phyloP scores from a whole-genome alignment of 2,113 vertebrate genomes.

The Caretta caretta region DNA sequence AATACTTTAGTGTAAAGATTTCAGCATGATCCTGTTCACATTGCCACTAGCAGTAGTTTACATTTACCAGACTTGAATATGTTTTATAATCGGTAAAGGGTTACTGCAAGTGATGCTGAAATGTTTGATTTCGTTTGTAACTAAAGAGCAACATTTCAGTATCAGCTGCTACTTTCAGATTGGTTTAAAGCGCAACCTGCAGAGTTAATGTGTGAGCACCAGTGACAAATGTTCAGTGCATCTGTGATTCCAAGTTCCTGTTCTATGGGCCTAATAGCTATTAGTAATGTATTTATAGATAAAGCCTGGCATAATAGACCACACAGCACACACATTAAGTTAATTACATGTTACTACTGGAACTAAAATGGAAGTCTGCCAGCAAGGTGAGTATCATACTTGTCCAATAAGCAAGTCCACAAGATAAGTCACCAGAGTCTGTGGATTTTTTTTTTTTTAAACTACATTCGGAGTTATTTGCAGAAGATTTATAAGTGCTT shows the following conservation, averaged over 20 bases:
- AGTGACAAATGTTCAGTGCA: not conserved
- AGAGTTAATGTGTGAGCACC: not conserved
- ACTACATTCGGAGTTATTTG: not conserved
- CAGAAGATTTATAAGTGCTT: not conserved
- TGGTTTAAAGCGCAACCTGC: not conserved
- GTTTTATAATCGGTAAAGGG: not conserved
- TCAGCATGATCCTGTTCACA: not conserved
- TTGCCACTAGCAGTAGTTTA: not conserved
- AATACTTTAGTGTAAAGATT: not conserved
- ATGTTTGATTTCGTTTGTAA: not conserved
- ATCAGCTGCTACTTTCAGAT: not conserved
- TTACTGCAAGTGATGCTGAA: not conserved
- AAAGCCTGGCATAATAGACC: not conserved
- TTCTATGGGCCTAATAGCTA: not conserved
- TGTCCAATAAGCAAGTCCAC: not conserved
- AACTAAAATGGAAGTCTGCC: not conserved
- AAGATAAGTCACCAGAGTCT: not conserved
- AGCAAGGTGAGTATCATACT: constrained; percentile 33
- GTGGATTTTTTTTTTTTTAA: not conserved
- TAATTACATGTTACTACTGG: not conserved
- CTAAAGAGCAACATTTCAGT: fast-evolving
- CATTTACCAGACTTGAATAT: not conserved
- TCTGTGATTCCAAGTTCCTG: not conserved
- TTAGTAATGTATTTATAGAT: not conserved
- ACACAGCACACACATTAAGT: not conserved